A percentile compares a stretch with the other conserved stretches of the same genome.
These are phyloP conservation scores for Caenorhabditis latens DNA, from an alignment of 1,140 invertebrate species.

Conservation along the genomic window DNA sequence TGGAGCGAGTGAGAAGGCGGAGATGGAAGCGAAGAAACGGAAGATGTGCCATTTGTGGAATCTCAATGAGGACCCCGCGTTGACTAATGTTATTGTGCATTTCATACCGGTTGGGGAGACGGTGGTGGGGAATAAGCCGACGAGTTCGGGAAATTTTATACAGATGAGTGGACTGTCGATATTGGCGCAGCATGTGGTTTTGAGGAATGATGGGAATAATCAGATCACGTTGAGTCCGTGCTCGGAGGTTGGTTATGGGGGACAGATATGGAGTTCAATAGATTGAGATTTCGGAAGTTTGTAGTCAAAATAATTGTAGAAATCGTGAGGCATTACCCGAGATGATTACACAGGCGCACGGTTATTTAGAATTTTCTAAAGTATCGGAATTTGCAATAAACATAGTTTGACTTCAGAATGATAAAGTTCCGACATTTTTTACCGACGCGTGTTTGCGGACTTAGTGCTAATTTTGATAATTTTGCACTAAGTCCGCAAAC, in stretches of 20 bases:
- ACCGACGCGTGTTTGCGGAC: no score
- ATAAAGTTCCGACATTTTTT: no score
- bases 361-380: no score
- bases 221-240: constrained; percentile 80
- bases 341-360: no score
- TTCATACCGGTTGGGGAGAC: constrained; percentile 79
- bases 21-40: constrained; percentile 80
- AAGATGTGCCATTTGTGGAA: constrained; percentile 81
- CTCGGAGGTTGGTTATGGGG: constrained; percentile 1
- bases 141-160: constrained; percentile 77
- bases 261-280: no score
- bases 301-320: no score
- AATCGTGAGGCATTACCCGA: no score
- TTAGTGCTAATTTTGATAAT: no score
- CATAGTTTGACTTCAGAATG: no score
- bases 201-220: constrained; percentile 79
- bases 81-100: constrained; percentile 81
- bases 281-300: no score
- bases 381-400: no score
- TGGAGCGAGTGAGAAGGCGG: constrained; percentile 71
- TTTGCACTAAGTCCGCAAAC: no score
- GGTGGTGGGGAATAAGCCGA: constrained; percentile 65
- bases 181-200: constrained; percentile 80
- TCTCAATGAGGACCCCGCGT: constrained; percentile 81
- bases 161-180: constrained; percentile 81